Evolutionary conservation across 1,140 invertebrate species (phyloP).

Genomic region (Zeugodacus cucurbitae): DNA sequence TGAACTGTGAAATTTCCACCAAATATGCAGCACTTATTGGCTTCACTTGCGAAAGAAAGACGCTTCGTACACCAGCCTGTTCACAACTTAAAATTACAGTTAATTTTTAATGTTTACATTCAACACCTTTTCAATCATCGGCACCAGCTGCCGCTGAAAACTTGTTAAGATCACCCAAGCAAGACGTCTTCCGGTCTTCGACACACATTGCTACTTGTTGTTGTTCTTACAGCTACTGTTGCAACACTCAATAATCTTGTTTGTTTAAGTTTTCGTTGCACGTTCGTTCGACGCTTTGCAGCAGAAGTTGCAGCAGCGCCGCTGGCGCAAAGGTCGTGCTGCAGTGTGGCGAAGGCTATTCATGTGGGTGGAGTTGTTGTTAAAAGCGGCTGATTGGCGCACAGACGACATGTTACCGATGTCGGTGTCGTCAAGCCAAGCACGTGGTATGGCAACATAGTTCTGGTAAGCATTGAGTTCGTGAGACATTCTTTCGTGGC

Average conservation of each 20-base stretch:
- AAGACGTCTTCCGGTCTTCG: background rate
- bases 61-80: background rate
- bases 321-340: conserved; percentile 42
- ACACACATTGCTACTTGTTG: background rate
- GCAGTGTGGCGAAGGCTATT: conserved; percentile 52
- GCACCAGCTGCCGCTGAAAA: background rate
- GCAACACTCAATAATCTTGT: conserved; percentile 33
- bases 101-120: conserved; percentile 26
- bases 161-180: conserved; percentile 1
- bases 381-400: background rate
- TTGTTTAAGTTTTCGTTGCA: conserved; percentile 62
- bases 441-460: background rate
- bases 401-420: background rate
- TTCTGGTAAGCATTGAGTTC: background rate
- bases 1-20: background rate
- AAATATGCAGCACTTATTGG: too few relatives aligned
- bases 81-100: conserved; percentile 20
- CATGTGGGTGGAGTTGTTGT: background rate
- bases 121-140: conserved; percentile 36
- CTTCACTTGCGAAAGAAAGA: background rate
- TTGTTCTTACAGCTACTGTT: background rate
- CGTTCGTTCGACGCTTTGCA: conserved; percentile 48
- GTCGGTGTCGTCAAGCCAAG: too few relatives aligned
- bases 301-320: conserved; percentile 46
- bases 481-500: too few relatives aligned